A percentile compares a stretch with the other conserved stretches of the same genome.
These are phyloP conservation scores for Plutella xylostella DNA, from an alignment of 2,888 invertebrate genomes.

Conservation along the genomic window DNA sequence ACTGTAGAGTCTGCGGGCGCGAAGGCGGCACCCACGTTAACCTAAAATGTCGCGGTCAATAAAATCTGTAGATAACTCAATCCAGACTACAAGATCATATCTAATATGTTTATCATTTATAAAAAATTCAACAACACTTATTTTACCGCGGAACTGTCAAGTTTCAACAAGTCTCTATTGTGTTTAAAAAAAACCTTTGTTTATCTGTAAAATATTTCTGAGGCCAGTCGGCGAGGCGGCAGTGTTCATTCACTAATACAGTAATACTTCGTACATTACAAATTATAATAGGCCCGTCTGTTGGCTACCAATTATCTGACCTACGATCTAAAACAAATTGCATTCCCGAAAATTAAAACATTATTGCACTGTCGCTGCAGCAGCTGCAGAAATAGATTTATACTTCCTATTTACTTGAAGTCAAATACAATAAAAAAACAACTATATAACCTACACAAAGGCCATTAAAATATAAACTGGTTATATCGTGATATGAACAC, in stretches of 20 bases:
- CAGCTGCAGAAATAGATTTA: conserved; percentile 34
- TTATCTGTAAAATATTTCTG: conserved; percentile 8
- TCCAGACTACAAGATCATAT: conserved; percentile 69
- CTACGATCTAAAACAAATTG: neutral
- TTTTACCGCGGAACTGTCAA: conserved; percentile 60
- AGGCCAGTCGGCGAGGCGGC: conserved; percentile 65
- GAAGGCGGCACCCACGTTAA: conserved; percentile 39
- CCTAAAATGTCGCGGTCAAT: conserved; percentile 44
- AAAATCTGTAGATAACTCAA: conserved; percentile 66
- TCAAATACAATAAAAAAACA: neutral
- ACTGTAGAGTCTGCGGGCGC: conserved; percentile 44
- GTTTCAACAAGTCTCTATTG: conserved; percentile 61
- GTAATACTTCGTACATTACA: conserved; percentile 14
- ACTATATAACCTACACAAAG: neutral
- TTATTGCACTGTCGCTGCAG: conserved; percentile 61
- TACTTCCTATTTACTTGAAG: neutral
- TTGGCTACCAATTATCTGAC: conserved; percentile 66
- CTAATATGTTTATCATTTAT: conserved; percentile 65
- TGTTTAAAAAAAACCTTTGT: conserved; percentile 40
- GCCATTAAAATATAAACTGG: neutral
- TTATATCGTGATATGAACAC: conserved; percentile 12
- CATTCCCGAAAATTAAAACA: conserved; percentile 22
- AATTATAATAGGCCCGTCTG: conserved; percentile 54
- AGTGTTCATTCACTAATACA: too few relatives aligned
- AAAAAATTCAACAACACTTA: conserved; percentile 69